Base-by-base conservation (phyloP, 2,113 vertebrate species). In the Piprites chloris region DNA sequence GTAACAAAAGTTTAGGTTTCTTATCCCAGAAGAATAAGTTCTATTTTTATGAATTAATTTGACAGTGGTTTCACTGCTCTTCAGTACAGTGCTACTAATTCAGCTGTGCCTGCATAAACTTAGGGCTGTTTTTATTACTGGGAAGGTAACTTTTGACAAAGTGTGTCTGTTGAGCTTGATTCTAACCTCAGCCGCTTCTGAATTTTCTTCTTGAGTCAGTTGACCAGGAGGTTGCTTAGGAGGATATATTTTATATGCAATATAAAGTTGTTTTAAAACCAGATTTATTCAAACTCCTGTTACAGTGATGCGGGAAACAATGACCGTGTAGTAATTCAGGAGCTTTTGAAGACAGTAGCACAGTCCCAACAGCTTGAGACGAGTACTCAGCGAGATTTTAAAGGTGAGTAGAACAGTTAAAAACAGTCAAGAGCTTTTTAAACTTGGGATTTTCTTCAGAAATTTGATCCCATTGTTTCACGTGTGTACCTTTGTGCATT, bases 341-440 rank as follows among this genome's bases (percentile, higher is more conserved):
- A 99, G 80, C 98, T 99, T 77, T 97, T 99, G 52, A 99, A 99
- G 98, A 99, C 99, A 26, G 98, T 99, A 84, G 99, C 99, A 44
- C 99, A 99, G 73, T 99, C 99, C 65, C 99, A 99, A 78, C 99
- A 99, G 92, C 99, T 99, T 94, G 99, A 99, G 96, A 98, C 99
- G 33, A 99, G 98, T 97, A 98, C 99, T 19, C 99, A 99, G 87
- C 98, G 98, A 93, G 99, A 99, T 80, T 99, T 99, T 96, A 99
- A 99, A 99, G 99, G 99, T 99, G 58, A 53, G 96, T 96, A 75
- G 74, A 87, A 1, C 18, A 65, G 27, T 52, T 72, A 47, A 89
- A 95, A 62, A 7, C 8, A 77, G 44, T 39, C n/a, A 59, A 82
- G 85, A 26, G 14, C 19, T 87, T 87, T 11, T 62, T 8, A 61